phyloP scores from a whole-genome alignment of 2,888 invertebrate genomes.

The Enoplolaimus lenunculus region DNA sequence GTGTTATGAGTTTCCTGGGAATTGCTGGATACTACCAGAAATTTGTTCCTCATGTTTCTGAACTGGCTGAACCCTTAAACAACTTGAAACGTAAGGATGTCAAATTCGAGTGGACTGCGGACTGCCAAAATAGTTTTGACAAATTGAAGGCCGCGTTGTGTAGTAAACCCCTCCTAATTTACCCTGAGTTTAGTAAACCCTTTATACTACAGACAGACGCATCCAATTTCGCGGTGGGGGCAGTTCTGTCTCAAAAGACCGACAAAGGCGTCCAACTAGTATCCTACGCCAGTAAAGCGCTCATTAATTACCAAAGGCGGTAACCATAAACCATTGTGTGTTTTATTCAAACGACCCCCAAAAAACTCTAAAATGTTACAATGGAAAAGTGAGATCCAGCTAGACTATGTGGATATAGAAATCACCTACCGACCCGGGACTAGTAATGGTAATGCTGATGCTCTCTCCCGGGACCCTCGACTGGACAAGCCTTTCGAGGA shows the following conservation, averaged over 20 bases:
- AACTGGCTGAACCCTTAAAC: constrained; percentile 25
- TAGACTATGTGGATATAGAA: constrained; percentile 34
- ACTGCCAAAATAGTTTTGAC: constrained; percentile 23
- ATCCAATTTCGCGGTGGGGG: constrained; percentile 28
- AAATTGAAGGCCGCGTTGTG: constrained; percentile 23
- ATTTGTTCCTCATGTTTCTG: constrained; percentile 25
- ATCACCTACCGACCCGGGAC: constrained; percentile 42
- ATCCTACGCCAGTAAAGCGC: constrained; percentile 28
- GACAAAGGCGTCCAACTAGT: constrained; percentile 26
- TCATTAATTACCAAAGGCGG: constrained; percentile 25
- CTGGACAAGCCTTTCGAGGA: no score
- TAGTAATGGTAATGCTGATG: constrained; percentile 41
- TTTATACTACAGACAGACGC: constrained; percentile 30
- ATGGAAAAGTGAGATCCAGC: constrained; percentile 44
- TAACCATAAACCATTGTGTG: constrained; percentile 26
- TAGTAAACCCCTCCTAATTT: constrained; percentile 24
- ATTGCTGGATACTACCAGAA: constrained; percentile 25
- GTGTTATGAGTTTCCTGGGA: constrained; percentile 27
- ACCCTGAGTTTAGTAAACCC: constrained; percentile 25
- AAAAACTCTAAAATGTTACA: constrained; percentile 43
- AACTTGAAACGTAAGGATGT: constrained; percentile 26
- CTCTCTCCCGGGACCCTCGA: constrained; percentile 30
- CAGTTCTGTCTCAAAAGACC: constrained; percentile 27
- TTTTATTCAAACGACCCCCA: constrained; percentile 31
- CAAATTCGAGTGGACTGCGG: constrained; percentile 26